phyloP scores from a whole-genome alignment of 2,888 invertebrate genomes.

The Drosophila emarginata region DNA sequence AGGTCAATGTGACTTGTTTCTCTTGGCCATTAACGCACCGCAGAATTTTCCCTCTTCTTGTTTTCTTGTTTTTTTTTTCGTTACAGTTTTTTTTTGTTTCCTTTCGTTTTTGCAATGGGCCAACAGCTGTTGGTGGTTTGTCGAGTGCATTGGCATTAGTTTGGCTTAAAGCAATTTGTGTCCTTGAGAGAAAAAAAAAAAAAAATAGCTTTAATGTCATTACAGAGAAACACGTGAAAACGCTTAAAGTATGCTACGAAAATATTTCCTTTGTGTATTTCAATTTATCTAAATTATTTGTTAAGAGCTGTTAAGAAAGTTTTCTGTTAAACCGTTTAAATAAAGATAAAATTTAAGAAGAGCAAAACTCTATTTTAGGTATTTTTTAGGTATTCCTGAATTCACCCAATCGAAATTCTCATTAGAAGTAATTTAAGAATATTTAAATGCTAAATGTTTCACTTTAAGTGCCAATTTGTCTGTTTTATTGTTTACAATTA shows the following conservation, averaged over 20 bases:
- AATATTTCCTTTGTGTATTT: no score
- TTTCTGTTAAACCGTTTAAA: no score
- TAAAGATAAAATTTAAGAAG: not conserved
- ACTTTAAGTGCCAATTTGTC: no score
- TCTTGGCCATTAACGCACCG: conserved; percentile 54
- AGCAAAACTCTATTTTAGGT: not conserved
- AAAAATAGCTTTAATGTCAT: conserved; percentile 1
- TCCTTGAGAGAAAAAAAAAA: conserved; percentile 21
- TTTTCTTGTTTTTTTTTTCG: no score
- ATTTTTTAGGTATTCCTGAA: no score
- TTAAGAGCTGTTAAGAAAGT: no score
- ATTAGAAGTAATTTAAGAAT: no score
- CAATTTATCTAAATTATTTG: no score
- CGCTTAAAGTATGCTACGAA: conserved; percentile 55
- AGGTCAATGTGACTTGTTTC: conserved; percentile 61
- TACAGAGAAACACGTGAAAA: not conserved
- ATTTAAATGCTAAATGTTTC: no score
- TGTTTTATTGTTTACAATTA: no score
- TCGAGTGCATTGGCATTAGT: conserved; percentile 28
- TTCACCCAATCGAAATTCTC: no score
- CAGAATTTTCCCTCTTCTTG: conserved; percentile 19
- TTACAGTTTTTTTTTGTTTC: not conserved
- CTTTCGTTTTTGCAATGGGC: conserved; percentile 22
- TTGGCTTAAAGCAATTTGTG: conserved; percentile 28
- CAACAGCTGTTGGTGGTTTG: conserved; percentile 31